A percentile compares a stretch with the other conserved stretches of the same genome.
phyloP scores from a whole-genome alignment of 2,888 invertebrate species.

The Congeria kusceri region DNA sequence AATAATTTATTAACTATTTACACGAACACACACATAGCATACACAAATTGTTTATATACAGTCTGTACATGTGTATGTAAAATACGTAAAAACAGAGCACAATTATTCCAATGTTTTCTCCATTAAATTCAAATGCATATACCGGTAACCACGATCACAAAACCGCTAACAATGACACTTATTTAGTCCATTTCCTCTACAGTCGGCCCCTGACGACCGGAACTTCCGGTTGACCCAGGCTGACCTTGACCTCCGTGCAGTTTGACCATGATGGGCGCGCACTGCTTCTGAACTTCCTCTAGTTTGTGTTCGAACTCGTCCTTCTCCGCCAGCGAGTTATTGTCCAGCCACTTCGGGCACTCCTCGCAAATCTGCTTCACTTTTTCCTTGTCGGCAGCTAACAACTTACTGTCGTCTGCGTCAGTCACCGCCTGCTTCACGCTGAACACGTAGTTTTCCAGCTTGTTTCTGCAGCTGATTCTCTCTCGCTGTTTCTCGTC shows the following conservation, averaged over 20 bases:
- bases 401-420: constrained; percentile 77
- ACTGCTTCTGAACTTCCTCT: constrained; percentile 91
- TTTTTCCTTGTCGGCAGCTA: constrained; percentile 91
- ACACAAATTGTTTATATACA: too few species aligned
- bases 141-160: too few species aligned
- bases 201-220: constrained; percentile 85
- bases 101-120: too few species aligned
- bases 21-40: too few species aligned
- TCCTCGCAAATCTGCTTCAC: constrained; percentile 87
- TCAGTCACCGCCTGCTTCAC: constrained; percentile 88
- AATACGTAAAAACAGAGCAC: too few species aligned
- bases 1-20: too few species aligned
- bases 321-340: constrained; percentile 91
- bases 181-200: constrained; percentile 88
- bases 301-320: constrained; percentile 91
- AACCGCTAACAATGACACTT: too few species aligned
- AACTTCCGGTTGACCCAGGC: constrained; percentile 64
- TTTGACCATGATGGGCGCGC: constrained; percentile 91
- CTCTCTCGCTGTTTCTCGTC: constrained; percentile 82
- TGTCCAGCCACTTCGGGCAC: constrained; percentile 92
- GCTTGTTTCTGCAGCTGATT: constrained; percentile 77
- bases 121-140: too few species aligned
- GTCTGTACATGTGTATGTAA: too few species aligned
- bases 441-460: constrained; percentile 78
- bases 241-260: constrained; percentile 68